A percentile compares a stretch with the other conserved stretches of the same genome.
Evolutionary conservation across 2,113 vertebrate species (phyloP).

Genomic region (Myiozetetes cayanensis): DNA sequence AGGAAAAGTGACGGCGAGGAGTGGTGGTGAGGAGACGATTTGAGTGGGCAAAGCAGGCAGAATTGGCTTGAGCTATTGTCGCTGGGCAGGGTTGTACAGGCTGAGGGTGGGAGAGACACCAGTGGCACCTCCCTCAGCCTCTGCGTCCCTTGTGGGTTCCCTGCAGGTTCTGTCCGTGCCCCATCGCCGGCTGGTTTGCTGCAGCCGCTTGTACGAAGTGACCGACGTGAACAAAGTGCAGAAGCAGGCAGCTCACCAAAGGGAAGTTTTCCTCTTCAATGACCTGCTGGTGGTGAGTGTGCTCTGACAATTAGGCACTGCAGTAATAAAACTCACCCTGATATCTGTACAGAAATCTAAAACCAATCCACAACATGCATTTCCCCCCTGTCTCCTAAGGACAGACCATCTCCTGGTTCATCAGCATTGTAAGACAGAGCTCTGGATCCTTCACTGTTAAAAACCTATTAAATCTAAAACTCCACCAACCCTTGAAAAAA

Average conservation of each 20-base stretch:
- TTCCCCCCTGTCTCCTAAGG: not conserved
- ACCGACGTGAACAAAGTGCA: slow-evolving; percentile 94
- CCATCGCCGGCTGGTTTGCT: slow-evolving; percentile 95
- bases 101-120: not conserved
- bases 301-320: not conserved
- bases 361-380: not conserved
- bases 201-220: slow-evolving; percentile 96
- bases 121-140: not conserved
- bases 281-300: slow-evolving; percentile 92
- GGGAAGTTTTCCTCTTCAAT: slow-evolving; percentile 98
- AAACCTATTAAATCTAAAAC: not conserved
- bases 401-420: not conserved
- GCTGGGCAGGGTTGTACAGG: not conserved
- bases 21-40: not conserved
- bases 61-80: not conserved
- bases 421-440: not conserved
- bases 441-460: not conserved
- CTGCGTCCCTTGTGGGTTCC: not conserved
- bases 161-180: slow-evolving; percentile 91
- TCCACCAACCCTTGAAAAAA: not conserved
- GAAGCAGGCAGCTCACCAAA: slow-evolving; percentile 94
- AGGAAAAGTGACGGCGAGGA: not conserved
- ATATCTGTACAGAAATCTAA: not conserved
- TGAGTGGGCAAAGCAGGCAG: not conserved
- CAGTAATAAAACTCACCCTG: not conserved